Conservation (phyloP, 2,888 invertebrate species). For the Branchellion lobata region DNA sequence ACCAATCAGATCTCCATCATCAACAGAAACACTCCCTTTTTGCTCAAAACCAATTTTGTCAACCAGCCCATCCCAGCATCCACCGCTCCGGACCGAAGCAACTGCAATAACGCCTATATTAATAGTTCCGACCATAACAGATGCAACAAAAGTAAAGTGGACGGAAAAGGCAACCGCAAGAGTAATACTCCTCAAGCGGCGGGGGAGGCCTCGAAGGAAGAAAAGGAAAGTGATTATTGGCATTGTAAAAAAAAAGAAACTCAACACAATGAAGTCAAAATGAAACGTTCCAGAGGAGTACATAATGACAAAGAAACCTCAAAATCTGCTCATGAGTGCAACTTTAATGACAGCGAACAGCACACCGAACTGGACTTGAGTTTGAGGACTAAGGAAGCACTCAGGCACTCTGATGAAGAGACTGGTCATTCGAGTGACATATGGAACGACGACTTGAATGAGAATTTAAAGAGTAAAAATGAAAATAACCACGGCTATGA, state of each 20-base stretch:
- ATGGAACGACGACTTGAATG: no score
- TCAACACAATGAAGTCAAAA: neutral
- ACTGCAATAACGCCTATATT: neutral
- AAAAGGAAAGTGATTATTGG: conserved; percentile 4
- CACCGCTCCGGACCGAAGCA: neutral
- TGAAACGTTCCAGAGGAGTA: neutral
- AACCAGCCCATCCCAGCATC: neutral
- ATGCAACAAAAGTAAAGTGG: neutral
- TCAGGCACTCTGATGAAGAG: neutral
- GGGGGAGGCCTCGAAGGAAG: neutral
- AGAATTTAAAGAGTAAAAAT: no score
- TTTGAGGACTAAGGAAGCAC: neutral
- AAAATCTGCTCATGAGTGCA: neutral
- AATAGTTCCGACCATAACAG: neutral
- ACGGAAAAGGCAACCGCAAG: neutral
- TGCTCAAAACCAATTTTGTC: neutral
- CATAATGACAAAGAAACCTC: neutral
- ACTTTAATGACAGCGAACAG: neutral
- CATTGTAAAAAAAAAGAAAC: neutral
- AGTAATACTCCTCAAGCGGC: neutral
- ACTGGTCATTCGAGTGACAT: no score
- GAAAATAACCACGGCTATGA: no score
- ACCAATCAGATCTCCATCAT: conserved; percentile 35
- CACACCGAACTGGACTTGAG: conserved; percentile 35
- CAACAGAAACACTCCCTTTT: neutral